Percentiles rank a stretch among this genome's conserved stretches.
phyloP scores from a whole-genome alignment of 2,113 vertebrate genomes.

The Sus scrofa region T2T-Sscrofa CM000828.6:69079501-69080000 shows the following conservation, averaged over 20 bases:
- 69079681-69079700: not conserved
- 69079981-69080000: not conserved
- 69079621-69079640: not conserved
- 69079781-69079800: not conserved
- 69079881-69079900: not conserved
- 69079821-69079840: not conserved
- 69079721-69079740: not conserved
- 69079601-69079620: not conserved
- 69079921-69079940: not conserved
- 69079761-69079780: not conserved
- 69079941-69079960: not conserved
- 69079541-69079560: not conserved
- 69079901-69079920: conserved; percentile 3
- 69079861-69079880: not conserved
- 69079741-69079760: not conserved
- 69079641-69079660: not conserved
- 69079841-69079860: not conserved
- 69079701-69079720: not conserved
- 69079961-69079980: not conserved
- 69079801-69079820: not conserved
- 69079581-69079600: not conserved
- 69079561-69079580: not conserved
- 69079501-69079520: not conserved
- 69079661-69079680: not conserved
- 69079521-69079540: not conserved